Evolutionary conservation across 1,140 invertebrate species (phyloP).

Genomic region (Rhizoglyphus robini): DNA sequence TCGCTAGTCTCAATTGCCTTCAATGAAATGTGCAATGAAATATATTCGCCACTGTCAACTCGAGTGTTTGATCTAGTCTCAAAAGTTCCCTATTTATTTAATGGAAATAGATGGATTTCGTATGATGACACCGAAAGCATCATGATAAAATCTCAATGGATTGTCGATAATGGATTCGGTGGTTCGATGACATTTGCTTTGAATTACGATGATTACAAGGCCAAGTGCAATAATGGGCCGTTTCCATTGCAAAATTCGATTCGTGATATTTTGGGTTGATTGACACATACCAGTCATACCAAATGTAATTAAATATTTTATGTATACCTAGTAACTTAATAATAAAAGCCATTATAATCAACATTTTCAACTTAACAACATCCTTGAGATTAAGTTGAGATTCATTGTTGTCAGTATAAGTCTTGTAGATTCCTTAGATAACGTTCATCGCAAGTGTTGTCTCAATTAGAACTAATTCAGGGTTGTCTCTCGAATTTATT

Average conservation of each 20-base stretch:
- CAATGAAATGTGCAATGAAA: background rate
- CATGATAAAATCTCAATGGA: conserved; percentile 49
- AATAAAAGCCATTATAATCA: too few relatives aligned
- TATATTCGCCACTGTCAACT: background rate
- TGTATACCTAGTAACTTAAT: too few relatives aligned
- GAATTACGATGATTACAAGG: conserved; percentile 33
- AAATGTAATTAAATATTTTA: too few relatives aligned
- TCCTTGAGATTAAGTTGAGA: too few relatives aligned
- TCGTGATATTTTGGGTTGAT: conserved; percentile 7
- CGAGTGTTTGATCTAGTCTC: conserved; percentile 57
- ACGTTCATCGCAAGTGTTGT: too few relatives aligned
- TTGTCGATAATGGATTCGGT: conserved; percentile 31
- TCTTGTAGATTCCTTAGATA: too few relatives aligned
- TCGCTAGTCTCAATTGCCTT: background rate
- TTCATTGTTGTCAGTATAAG: too few relatives aligned
- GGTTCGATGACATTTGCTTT: conserved; percentile 38
- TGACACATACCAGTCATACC: background rate
- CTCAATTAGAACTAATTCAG: too few relatives aligned
- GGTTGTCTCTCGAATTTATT: too few relatives aligned
- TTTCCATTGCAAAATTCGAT: conserved; percentile 15
- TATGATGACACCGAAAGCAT: conserved; percentile 67
- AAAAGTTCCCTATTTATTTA: conserved; percentile 66
- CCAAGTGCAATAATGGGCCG: conserved; percentile 20
- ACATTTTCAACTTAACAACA: too few relatives aligned
- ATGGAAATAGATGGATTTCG: conserved; percentile 76